phyloP scores from a whole-genome alignment of 2,888 invertebrate species.

The Macropis europaea region DNA sequence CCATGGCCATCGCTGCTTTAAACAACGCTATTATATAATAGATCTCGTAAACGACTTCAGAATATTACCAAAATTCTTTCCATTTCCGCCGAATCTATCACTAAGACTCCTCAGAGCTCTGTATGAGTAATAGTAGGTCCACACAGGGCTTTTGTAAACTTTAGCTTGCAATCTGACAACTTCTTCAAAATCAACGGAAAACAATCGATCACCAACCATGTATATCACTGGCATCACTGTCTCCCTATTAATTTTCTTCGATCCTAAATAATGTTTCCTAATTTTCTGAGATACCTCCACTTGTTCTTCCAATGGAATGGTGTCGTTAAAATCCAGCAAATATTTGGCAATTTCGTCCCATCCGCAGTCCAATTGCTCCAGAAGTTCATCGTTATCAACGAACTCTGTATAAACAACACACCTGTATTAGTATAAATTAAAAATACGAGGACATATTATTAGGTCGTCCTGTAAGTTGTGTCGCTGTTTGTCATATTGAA shows the following conservation, averaged over 20 bases:
- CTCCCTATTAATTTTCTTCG: constrained; percentile 79
- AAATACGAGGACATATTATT: too few species aligned
- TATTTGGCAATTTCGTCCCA: constrained; percentile 83
- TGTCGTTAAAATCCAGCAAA: constrained; percentile 83
- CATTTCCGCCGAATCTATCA: constrained; percentile 77
- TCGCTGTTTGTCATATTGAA: too few species aligned
- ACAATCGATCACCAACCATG: constrained; percentile 84
- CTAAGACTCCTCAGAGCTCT: constrained; percentile 82
- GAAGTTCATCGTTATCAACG: constrained; percentile 75
- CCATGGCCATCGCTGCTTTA: constrained; percentile 22
- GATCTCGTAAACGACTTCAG: background rate
- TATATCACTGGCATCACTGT: constrained; percentile 72
- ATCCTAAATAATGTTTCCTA: constrained; percentile 81
- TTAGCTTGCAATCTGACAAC: constrained; percentile 82
- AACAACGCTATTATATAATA: background rate
- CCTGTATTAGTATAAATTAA: too few species aligned
- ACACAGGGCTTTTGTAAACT: constrained; percentile 81
- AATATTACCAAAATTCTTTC: constrained; percentile 16
- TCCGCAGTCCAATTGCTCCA: constrained; percentile 80
- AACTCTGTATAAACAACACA: constrained; percentile 69
- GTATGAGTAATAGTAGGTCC: constrained; percentile 83
- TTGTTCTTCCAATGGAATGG: constrained; percentile 79
- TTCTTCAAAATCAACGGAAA: constrained; percentile 81
- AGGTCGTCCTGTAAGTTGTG: too few species aligned
- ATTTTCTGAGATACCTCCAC: constrained; percentile 80